Conservation (phyloP, 2,113 vertebrate species). For the Castor canadensis region DNA sequence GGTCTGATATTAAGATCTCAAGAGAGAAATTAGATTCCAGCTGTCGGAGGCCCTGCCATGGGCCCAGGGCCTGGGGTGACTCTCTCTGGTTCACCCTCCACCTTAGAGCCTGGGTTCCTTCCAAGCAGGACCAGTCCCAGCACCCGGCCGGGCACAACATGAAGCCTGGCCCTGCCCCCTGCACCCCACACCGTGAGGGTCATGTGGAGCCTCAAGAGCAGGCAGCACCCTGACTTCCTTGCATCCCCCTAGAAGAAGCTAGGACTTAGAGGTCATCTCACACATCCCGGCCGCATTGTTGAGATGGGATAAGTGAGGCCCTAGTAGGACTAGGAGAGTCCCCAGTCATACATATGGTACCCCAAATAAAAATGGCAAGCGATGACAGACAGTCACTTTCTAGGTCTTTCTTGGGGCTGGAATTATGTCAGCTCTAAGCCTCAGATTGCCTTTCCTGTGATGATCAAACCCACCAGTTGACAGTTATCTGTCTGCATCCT, state of each 20-base stretch:
- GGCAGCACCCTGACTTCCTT: background rate
- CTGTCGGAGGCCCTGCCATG: too few species aligned
- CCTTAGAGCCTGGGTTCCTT: background rate
- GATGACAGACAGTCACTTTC: background rate
- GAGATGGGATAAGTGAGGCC: background rate
- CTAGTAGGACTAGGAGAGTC: background rate
- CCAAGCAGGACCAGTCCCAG: too few species aligned
- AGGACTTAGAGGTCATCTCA: background rate
- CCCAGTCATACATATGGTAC: background rate
- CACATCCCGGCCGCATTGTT: background rate
- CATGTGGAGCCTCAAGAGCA: background rate
- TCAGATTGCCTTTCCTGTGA: background rate
- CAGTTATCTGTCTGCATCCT: background rate
- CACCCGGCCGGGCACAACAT: background rate
- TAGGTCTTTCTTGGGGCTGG: background rate
- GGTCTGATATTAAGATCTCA: too few species aligned
- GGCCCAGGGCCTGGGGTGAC: too few species aligned
- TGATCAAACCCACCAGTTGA: background rate
- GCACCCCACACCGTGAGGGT: background rate
- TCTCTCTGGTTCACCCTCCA: background rate
- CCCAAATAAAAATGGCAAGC: background rate
- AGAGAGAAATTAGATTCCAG: too few species aligned
- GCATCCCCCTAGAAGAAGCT: background rate
- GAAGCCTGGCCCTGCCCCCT: background rate
- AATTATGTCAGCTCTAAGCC: background rate